Evolutionary conservation across 2,888 invertebrate genomes (phyloP).

Genomic region (Keiferia lycopersicella): DNA sequence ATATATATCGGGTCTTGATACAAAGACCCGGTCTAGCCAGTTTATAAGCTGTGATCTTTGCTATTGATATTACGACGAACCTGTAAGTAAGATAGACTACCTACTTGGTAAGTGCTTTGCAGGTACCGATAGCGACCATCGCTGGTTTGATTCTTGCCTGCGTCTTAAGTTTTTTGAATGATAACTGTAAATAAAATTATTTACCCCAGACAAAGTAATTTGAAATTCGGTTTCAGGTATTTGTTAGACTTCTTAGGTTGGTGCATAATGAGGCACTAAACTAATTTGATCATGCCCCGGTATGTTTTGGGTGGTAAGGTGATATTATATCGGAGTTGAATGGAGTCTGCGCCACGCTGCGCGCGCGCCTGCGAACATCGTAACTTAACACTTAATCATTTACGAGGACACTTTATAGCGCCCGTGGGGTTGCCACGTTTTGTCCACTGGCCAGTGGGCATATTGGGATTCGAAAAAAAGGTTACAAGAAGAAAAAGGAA

Average conservation of each 20-base stretch:
- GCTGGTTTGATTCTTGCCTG: too few species aligned
- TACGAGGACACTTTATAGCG: slow-evolving; percentile 72
- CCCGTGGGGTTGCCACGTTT: slow-evolving; percentile 36
- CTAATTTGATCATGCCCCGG: not conserved
- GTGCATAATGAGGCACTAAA: too few species aligned
- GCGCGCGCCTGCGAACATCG: slow-evolving; percentile 67
- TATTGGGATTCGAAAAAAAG: slow-evolving; percentile 27
- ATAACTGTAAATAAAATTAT: too few species aligned
- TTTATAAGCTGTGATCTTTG: not conserved
- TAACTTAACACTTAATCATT: slow-evolving; percentile 81
- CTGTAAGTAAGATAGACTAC: too few species aligned
- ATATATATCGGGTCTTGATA: slow-evolving; percentile 8
- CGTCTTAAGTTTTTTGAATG: too few species aligned
- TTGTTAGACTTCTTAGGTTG: too few species aligned
- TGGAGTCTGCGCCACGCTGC: slow-evolving; percentile 71
- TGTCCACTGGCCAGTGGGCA: slow-evolving; percentile 25
- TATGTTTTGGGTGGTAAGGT: slow-evolving; percentile 49
- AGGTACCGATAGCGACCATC: too few species aligned
- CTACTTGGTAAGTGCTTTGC: too few species aligned
- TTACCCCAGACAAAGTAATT: too few species aligned
- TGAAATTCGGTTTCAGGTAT: too few species aligned
- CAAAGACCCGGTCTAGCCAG: not conserved
- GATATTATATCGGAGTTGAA: slow-evolving; percentile 71
- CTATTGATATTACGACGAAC: too few species aligned
- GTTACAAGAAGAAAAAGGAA: not conserved